Evolutionary conservation across 2,113 vertebrate genomes (phyloP), one percentile per base, ranked within the genome.

Genomic region (Garra rufa): DNA sequence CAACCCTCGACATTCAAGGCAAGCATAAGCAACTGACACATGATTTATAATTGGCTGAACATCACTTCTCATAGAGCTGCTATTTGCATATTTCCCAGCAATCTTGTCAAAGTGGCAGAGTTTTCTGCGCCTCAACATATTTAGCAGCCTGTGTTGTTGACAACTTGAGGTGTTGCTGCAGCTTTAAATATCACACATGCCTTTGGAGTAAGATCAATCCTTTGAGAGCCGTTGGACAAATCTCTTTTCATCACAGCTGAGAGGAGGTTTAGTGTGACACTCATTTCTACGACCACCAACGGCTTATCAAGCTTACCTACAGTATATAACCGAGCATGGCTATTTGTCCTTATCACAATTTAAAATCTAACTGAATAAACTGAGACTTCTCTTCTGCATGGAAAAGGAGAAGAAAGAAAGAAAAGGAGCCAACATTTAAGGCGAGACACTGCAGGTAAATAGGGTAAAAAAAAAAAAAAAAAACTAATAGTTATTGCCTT

Each of bases 1-100:
- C 84, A 80, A 78, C 73, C 48, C 74, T 73, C 24, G 14, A 73
- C 79, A 82, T 63, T 70, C 34, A 82, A 30, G 19, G 78, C 44
- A 85, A 85, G 81, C 76, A 81, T 55, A 41, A 77, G 77, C 63
- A 82, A 82, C 76, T 38, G 52, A 78, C 74, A 52, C 63, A 73
- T 82, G 44, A 82, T 78, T 82, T 85, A 79, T 79, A 87, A 87
- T 87, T 87, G 78, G 86, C 74, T 82, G 80, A 80, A 82, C 63
- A 79, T 85, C 57, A 70, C 80, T 79, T 81, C 67, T 73, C 78
- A 81, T 75, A 41, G 80, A 67, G 83, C 19, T 17, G 10, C 63
- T 43, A 80, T 88, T 81, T 88, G 87, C 87, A 88, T 88, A 83
- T 85, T 83, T 80, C 50, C 38, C 81, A 76, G 83, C 69, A 83